These are phyloP conservation scores for Acestrorhynchus altus DNA, from an alignment of 2,797 vertebrate species.

Conservation along the genomic window DNA sequence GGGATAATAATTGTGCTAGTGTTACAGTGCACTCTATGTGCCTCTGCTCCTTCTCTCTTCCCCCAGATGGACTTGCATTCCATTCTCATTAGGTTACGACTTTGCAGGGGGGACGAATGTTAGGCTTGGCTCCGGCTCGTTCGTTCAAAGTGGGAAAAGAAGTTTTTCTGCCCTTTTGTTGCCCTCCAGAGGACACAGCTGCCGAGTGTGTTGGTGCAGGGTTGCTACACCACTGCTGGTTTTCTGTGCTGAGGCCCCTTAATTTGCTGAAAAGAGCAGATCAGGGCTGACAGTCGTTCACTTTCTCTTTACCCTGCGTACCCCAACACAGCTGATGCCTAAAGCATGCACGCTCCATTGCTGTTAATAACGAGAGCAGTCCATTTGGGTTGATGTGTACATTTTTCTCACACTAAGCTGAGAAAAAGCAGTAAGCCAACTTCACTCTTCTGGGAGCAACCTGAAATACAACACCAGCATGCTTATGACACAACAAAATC, in stretches of 20 bases:
- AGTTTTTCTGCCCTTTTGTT: constrained; percentile 32
- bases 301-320: not conserved
- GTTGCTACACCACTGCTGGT: not conserved
- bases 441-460: no score
- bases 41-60: constrained; percentile 59
- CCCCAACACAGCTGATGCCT: not conserved
- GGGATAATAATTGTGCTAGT: not conserved
- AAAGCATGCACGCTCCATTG: not conserved
- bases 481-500: no score
- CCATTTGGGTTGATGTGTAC: not conserved
- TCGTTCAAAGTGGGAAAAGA: constrained; percentile 41
- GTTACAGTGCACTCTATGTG: not conserved
- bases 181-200: constrained; percentile 30
- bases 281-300: not conserved
- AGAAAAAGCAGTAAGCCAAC: no score
- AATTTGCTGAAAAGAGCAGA: not conserved
- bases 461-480: no score
- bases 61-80: constrained; percentile 55
- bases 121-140: constrained; percentile 23
- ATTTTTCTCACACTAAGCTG: no score
- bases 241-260: constrained; percentile 11
- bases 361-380: not conserved
- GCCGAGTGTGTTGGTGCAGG: not conserved
- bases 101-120: constrained; percentile 43
- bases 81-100: constrained; percentile 48